Evolutionary conservation across 1,140 invertebrate genomes (phyloP).

Genomic region (Micrasema minimum): DNA sequence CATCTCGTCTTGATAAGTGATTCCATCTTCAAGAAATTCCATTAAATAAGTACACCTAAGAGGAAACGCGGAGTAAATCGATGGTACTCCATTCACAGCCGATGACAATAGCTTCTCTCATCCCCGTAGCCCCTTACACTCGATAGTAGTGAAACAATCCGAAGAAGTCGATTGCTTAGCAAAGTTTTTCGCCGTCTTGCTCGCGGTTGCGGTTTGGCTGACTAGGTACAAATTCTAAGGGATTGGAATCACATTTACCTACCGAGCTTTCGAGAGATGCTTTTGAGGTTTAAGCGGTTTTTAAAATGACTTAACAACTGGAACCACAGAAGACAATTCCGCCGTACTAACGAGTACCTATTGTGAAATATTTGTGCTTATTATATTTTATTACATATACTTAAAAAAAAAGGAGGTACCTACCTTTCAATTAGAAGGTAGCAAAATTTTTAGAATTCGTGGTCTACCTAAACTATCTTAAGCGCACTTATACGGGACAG

Average conservation of each 20-base stretch:
- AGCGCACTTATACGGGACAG: too few species aligned
- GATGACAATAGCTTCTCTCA: constrained; percentile 30
- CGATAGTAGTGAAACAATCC: constrained; percentile 26
- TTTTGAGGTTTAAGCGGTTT: too few species aligned
- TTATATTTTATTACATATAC: constrained; percentile 11
- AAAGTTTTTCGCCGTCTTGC: constrained; percentile 27
- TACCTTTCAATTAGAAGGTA: too few species aligned
- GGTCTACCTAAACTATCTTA: too few species aligned
- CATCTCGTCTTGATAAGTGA: constrained; percentile 20
- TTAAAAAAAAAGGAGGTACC: too few species aligned
- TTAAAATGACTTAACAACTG: too few species aligned
- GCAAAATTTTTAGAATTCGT: too few species aligned
- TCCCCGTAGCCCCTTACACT: not conserved
- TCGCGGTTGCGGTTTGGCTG: constrained; percentile 23
- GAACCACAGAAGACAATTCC: too few species aligned
- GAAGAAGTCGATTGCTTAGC: constrained; percentile 21
- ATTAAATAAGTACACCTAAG: constrained; percentile 40
- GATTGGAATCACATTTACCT: too few species aligned
- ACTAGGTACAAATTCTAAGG: not conserved
- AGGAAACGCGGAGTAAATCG: constrained; percentile 37
- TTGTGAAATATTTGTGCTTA: too few species aligned
- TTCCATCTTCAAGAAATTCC: constrained; percentile 32
- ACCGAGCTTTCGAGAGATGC: too few species aligned
- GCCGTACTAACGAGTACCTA: too few species aligned
- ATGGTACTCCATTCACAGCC: constrained; percentile 41